These are phyloP conservation scores for Axis porcinus DNA, from an alignment of 2,113 vertebrate genomes.

Conservation along the genomic window DNA sequence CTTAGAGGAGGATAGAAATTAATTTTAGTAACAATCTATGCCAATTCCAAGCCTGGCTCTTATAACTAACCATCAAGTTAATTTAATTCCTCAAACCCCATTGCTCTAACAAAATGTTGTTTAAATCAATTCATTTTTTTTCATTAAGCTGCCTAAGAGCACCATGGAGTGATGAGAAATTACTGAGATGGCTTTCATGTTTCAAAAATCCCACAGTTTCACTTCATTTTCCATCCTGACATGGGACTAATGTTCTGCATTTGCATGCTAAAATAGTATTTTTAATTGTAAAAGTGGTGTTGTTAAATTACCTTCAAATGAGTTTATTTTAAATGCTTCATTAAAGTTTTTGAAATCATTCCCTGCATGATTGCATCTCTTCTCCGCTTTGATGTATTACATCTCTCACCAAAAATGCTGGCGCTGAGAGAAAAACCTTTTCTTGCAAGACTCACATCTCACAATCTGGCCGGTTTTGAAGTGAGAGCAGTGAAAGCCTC, in stretches of 20 bases:
- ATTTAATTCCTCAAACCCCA: slow-evolving; percentile 83
- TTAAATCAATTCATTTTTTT: slow-evolving; percentile 84
- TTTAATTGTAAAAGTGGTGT: slow-evolving; percentile 82
- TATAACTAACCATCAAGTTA: slow-evolving; percentile 79
- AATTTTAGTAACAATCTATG: slow-evolving; percentile 79
- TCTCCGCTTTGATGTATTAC: slow-evolving; percentile 73
- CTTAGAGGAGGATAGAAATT: slow-evolving; percentile 74
- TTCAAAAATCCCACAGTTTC: slow-evolving; percentile 79
- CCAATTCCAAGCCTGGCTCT: slow-evolving; percentile 70
- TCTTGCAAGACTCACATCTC: slow-evolving; percentile 52
- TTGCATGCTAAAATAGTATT: slow-evolving; percentile 79
- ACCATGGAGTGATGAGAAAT: slow-evolving; percentile 79
- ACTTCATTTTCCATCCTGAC: slow-evolving; percentile 78
- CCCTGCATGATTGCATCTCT: slow-evolving; percentile 70
- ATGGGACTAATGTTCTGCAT: slow-evolving; percentile 79
- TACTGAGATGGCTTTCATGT: slow-evolving; percentile 75
- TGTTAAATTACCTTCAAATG: slow-evolving; percentile 82
- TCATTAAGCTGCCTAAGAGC: slow-evolving; percentile 78
- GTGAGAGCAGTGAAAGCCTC: slow-evolving; percentile 34
- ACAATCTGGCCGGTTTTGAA: slow-evolving; percentile 63
- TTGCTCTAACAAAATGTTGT: slow-evolving; percentile 78
- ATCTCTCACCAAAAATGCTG: slow-evolving; percentile 43
- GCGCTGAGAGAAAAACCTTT: slow-evolving; percentile 48
- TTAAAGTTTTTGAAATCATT: slow-evolving; percentile 79
- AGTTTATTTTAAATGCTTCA: slow-evolving; percentile 83